Evolutionary conservation across 2,797 vertebrate genomes (phyloP), one percentile per base, ranked within the genome.

Genomic region (Argya squamiceps): DNA sequence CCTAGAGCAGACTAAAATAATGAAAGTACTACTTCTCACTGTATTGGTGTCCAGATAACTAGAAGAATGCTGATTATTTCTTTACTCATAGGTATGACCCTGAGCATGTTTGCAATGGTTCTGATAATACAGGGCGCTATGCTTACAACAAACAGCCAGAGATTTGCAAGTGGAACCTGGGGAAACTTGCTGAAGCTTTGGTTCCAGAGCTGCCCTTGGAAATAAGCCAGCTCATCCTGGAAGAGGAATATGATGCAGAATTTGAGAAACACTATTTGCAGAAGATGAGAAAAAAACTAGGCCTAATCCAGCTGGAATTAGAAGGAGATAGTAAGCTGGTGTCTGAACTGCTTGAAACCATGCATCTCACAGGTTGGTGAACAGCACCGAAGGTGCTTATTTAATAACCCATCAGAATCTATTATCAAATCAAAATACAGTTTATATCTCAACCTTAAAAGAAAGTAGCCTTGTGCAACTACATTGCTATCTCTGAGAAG

Each of bases 111-210:
- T 99, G 99, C 97, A 99, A 99, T 7, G 98, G 98, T 21, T 99
- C 99, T 0, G 99, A 99, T 97, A 98, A 97, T 30, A 97, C 98
- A 0, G 99, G 99, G 7, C 99, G 99, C 53, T 99, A 99, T 55
- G 97, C 99, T 3, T 99, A 99, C 97, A 98, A 98, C 98, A 99
- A 98, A 68, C 99, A 99, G 97, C 99, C 99, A 0, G 98, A 98
- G 15, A 98, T 99, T 63, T 99, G 99, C 97, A 98, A 97, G 86
- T 99, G 99, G 99, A 99, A 99, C 97, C 98, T 99, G 97, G 97
- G 97, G 89, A 99, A 99, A 63, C 98, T 99, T 21, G 99, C 99
- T 0, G 99, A 99, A 97, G 99, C 99, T 26, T 97, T 99, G 12
- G 98, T 96, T 82, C 99, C 99, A 4, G 99, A 99, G 86, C 97